Base-by-base conservation (phyloP, 2,113 vertebrate genomes). In the Chamaea fasciata region DNA sequence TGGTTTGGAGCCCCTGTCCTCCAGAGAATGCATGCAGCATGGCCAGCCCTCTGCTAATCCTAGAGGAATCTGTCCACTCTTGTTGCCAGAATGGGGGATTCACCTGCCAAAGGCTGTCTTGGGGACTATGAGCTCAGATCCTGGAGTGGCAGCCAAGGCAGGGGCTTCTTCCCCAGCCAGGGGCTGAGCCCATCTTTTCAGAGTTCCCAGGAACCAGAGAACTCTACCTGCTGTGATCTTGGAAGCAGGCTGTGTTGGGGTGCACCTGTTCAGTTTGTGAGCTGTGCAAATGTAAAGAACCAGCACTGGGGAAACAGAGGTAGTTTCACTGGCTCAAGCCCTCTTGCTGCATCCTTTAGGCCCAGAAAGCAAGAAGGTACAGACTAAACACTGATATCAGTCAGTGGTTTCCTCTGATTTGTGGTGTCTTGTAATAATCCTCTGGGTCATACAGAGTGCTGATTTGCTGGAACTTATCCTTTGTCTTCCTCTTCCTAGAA, bases 401-500 rank as follows among this genome's bases (percentile, higher is more conserved):
- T 41, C 80, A 65, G 30, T 27, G 18, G 73, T 76, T 85, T 93
- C n/a, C 41, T 93, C 49, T 91, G 24, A 31, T 78, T 91, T 83
- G 52, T 57, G 33, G 15, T 76, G 28, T 41, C 35, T 82, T 60
- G 10, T 47, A 62, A 26, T 47, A 50, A 67, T 62, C 44, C 55
- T 74, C 37, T 47, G 64, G 31, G 17, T 89, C 49, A 53, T 49
- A 53, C 9, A 42, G 42, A 30, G 53, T 74, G 9, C 20, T 2
- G 5, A 70, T 83, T 80, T 96, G 7, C 60, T 70, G 56, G 35
- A 31, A 52, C 8, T 94, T 39, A 64, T 47, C 28, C 30, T 33
- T 93, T 87, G 35, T 60, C 70, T 90, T 90, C 16, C 18, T 78
- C 70, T 37, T 94, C 20, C 35, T 86, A 99, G 99, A 59, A 97